Conservation (phyloP, 1,140 invertebrate species). For the Papilio polytes region DNA sequence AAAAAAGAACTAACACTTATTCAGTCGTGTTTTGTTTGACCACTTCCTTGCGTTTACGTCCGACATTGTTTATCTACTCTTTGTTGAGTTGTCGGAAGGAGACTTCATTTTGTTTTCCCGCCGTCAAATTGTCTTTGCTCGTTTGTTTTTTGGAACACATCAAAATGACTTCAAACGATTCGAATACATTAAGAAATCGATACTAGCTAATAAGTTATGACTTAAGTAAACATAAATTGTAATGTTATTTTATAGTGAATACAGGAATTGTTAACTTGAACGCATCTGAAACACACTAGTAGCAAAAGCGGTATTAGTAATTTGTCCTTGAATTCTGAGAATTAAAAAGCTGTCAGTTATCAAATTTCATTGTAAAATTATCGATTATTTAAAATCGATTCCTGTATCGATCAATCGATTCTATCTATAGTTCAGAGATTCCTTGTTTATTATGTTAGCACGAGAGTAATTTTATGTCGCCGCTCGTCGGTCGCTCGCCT, state of each 20-base stretch:
- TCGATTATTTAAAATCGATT: background rate
- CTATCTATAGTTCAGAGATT: slow-evolving; percentile 55
- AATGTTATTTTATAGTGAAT: no score
- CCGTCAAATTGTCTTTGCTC: slow-evolving; percentile 19
- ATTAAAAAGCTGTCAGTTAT: background rate
- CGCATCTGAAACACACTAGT: no score
- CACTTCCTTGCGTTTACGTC: slow-evolving; percentile 37
- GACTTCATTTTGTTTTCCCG: background rate
- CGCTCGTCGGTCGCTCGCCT: slow-evolving; percentile 61
- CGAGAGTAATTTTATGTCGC: slow-evolving; percentile 71
- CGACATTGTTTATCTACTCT: slow-evolving; percentile 19
- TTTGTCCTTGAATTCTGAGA: no score
- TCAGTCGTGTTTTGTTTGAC: slow-evolving; percentile 29
- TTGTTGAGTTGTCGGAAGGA: slow-evolving; percentile 32
- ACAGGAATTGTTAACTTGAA: no score
- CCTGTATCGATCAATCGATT: slow-evolving; percentile 55
- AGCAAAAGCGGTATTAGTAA: no score
- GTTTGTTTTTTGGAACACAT: background rate
- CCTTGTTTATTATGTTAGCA: slow-evolving; percentile 68
- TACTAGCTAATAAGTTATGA: background rate
- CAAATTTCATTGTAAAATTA: background rate
- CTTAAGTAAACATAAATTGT: no score
- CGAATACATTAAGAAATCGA: background rate
- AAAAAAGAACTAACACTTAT: slow-evolving; percentile 16
- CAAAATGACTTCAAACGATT: background rate